A percentile compares a stretch with the other conserved stretches of the same genome.
Conservation (phyloP, 2,888 invertebrate species). For the Torymus tubicola region DNA sequence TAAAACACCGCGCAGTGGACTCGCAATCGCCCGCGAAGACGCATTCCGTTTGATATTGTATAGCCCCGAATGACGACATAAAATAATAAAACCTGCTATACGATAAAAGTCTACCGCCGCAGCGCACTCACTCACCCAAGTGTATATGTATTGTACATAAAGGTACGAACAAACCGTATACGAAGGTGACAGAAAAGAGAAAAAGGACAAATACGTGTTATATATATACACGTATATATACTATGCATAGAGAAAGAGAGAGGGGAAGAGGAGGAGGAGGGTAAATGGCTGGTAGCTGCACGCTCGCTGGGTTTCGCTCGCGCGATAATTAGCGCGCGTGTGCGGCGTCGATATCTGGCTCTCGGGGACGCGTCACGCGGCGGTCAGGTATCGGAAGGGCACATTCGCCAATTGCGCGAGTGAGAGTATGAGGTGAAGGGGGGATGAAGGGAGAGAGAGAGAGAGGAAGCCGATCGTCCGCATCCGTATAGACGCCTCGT, state of each 20-base stretch:
- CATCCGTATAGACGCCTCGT: constrained; percentile 72
- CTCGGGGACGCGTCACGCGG: constrained; percentile 21
- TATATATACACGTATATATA: background rate
- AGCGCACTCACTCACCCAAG: too few relatives aligned
- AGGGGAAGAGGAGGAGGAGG: background rate
- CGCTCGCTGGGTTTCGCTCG: background rate
- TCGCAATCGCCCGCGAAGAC: background rate
- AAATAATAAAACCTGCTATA: too few relatives aligned
- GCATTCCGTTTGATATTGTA: background rate
- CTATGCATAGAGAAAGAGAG: too few relatives aligned
- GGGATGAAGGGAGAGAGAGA: background rate
- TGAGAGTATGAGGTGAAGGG: constrained; percentile 1
- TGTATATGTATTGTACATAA: too few relatives aligned
- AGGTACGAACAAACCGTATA: too few relatives aligned
- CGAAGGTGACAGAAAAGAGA: too few relatives aligned
- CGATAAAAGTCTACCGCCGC: too few relatives aligned
- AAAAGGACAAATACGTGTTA: too few relatives aligned
- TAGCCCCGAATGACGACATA: too few relatives aligned
- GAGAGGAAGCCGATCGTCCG: constrained; percentile 64
- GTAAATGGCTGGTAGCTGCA: background rate
- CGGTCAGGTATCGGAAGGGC: constrained; percentile 56
- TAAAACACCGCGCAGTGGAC: background rate
- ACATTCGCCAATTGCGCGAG: constrained; percentile 49
- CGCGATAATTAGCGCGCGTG: constrained; percentile 55
- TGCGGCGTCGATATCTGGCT: constrained; percentile 43